Percentiles rank a stretch among this genome's conserved stretches.
These are phyloP conservation scores for Cephonodes hylas DNA, from an alignment of 2,888 invertebrate species.

Conservation along the genomic window DNA sequence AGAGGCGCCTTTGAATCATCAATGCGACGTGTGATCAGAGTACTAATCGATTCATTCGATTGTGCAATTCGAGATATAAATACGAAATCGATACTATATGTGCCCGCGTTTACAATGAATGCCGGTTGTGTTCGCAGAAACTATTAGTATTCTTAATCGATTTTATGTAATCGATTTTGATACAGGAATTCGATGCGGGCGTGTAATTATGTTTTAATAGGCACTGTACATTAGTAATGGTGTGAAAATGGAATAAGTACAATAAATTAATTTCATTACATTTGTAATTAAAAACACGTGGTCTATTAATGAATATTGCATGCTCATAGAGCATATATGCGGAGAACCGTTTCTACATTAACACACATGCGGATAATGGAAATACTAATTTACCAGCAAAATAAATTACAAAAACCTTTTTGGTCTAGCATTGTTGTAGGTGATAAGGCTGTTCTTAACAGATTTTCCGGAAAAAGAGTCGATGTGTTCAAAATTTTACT, in stretches of 20 bases:
- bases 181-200: conserved; percentile 7
- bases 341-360: too few relatives aligned
- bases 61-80: conserved; percentile 37
- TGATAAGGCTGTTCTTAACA: too few relatives aligned
- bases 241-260: conserved; percentile 2
- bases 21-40: conserved; percentile 48
- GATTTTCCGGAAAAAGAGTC: too few relatives aligned
- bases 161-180: conserved; percentile 18
- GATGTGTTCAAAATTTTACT: too few relatives aligned
- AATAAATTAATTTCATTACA: neutral
- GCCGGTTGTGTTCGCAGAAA: neutral
- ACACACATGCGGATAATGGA: too few relatives aligned
- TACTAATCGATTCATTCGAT: conserved; percentile 42
- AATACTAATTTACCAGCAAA: too few relatives aligned
- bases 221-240: neutral
- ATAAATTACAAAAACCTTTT: too few relatives aligned
- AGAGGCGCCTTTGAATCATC: conserved; percentile 31
- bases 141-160: conserved; percentile 38
- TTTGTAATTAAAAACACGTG: neutral
- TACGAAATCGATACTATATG: conserved; percentile 34
- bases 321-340: neutral
- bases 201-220: conserved; percentile 5
- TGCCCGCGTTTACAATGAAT: conserved; percentile 25
- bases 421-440: too few relatives aligned
- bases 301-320: neutral